Percentiles rank a stretch among this genome's conserved stretches.
Conservation (phyloP, 2,797 vertebrate species). For the Micrastur ruficollis region DNA sequence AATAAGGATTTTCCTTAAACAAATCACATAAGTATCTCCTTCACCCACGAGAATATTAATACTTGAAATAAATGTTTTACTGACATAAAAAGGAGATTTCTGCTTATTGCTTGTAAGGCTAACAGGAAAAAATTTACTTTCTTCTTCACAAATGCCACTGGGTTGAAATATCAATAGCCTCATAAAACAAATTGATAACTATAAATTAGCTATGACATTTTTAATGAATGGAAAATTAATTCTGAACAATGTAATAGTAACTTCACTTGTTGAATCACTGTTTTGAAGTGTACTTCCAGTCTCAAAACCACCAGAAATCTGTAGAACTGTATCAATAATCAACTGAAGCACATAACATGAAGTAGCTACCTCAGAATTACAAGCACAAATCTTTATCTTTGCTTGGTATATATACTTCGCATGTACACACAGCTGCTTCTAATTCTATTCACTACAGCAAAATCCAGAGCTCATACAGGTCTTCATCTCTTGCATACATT, state of each 20-base stretch:
- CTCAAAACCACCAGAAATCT: background rate
- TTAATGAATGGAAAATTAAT: conserved; percentile 8
- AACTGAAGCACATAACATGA: background rate
- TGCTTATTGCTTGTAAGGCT: background rate
- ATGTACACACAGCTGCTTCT: background rate
- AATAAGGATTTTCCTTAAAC: background rate
- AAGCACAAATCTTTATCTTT: background rate
- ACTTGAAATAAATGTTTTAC: background rate
- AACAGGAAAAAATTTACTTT: background rate
- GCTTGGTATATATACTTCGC: background rate
- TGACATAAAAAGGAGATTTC: background rate
- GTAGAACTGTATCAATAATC: background rate
- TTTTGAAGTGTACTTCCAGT: background rate
- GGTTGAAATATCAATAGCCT: background rate
- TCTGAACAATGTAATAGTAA: background rate
- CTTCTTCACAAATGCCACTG: background rate
- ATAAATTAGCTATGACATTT: background rate
- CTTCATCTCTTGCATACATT: background rate
- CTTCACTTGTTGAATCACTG: background rate
- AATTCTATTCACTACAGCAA: background rate
- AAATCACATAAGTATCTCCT: background rate
- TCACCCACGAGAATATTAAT: background rate
- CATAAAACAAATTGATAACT: background rate
- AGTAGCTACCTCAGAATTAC: conserved; percentile 28
- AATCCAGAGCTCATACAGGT: background rate